A percentile compares a stretch with the other conserved stretches of the same genome.
Evolutionary conservation across 1,140 invertebrate genomes (phyloP).

Genomic region (Euwallacea fornicatus): DNA sequence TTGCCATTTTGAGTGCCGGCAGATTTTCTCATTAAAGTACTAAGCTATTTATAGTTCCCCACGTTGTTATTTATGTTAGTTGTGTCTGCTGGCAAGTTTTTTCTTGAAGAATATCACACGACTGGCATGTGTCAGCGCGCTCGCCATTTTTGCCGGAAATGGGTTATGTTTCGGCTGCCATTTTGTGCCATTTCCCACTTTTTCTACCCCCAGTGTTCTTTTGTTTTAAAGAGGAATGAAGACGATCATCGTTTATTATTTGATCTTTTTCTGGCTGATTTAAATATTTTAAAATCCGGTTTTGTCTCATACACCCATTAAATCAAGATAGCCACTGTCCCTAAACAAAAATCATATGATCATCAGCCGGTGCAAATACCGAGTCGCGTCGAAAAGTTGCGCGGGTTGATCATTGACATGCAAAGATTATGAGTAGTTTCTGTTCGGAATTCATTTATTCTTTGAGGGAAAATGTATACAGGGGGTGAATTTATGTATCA

Average conservation of each 20-base stretch:
- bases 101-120: background rate
- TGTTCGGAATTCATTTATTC: no score
- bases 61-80: conserved; percentile 9
- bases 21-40: conserved; percentile 32
- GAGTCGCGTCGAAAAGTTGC: no score
- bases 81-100: conserved; percentile 8
- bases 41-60: conserved; percentile 31
- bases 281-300: no score
- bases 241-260: no score
- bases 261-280: no score
- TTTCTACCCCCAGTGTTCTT: background rate
- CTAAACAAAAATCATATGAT: conserved; percentile 27
- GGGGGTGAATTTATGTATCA: no score
- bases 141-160: conserved; percentile 9
- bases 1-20: conserved; percentile 36
- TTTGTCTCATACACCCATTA: no score
- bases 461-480: no score
- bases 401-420: no score
- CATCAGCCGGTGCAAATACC: background rate
- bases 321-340: background rate
- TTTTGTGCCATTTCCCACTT: conserved; percentile 5
- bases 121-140: conserved; percentile 9
- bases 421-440: no score
- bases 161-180: conserved; percentile 2
- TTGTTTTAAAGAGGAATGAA: no score